These are phyloP conservation scores for Oceanodroma leucorhoa DNA, from an alignment of 2,797 vertebrate genomes.

Conservation along the genomic window DNA sequence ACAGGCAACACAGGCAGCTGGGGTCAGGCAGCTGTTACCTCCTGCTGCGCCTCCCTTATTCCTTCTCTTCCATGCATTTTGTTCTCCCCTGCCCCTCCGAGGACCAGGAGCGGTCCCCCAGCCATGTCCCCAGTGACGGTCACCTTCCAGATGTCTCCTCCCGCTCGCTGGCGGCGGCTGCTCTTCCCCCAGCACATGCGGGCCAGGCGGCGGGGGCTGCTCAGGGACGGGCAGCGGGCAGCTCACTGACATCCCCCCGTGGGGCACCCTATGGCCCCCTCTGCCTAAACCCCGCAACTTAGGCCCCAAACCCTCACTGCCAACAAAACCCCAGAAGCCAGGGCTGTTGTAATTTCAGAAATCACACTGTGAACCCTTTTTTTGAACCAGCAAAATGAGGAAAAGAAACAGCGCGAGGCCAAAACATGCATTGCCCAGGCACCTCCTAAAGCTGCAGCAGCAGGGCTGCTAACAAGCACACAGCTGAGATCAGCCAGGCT, in stretches of 20 bases:
- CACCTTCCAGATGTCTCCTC: not conserved
- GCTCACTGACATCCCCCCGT: not conserved
- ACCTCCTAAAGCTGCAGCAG: slow-evolving; percentile 5
- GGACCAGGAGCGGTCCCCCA: not conserved
- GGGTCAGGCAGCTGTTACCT: not conserved
- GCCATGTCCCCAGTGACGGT: fast-evolving
- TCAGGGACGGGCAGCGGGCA: not conserved
- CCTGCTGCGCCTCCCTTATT: not conserved
- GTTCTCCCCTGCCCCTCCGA: not conserved
- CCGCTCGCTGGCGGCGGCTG: fast-evolving
- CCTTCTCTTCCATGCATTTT: not conserved
- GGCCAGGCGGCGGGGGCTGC: not conserved
- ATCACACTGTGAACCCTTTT: not conserved
- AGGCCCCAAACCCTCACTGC: not conserved
- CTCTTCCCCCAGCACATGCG: not conserved
- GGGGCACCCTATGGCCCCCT: not conserved
- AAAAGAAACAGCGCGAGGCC: not conserved
- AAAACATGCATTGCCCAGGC: not conserved
- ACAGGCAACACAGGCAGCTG: not conserved
- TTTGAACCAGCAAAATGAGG: not conserved
- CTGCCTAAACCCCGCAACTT: not conserved
- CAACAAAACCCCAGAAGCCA: not conserved
- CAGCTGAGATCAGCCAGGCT: slow-evolving; percentile 9
- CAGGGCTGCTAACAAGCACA: not conserved
- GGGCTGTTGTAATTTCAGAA: not conserved